A percentile compares a stretch with the other conserved stretches of the same genome.
Conservation (phyloP, 2,888 invertebrate genomes). For the Pterostichus niger region DNA sequence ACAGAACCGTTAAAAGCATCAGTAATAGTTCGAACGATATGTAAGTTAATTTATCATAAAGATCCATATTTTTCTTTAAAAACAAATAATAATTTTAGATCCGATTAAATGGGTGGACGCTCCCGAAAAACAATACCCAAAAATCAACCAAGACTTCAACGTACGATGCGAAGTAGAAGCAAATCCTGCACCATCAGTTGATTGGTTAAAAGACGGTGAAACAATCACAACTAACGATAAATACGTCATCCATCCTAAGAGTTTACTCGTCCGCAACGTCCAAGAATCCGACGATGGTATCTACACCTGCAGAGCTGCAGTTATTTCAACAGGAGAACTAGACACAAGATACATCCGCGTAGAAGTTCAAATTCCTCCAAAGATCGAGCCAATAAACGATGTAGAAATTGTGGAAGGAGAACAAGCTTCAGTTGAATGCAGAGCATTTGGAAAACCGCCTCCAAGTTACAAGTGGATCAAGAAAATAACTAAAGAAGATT, state of each 20-base stretch:
- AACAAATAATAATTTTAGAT: conserved; percentile 79
- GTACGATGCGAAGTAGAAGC: conserved; percentile 92
- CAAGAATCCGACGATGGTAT: conserved; percentile 91
- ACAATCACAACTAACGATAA: conserved; percentile 84
- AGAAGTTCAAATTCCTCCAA: conserved; percentile 87
- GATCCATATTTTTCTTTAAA: neutral
- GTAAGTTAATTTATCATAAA: conserved; percentile 77
- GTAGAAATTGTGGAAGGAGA: conserved; percentile 90
- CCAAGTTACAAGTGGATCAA: conserved; percentile 93
- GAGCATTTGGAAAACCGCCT: conserved; percentile 90
- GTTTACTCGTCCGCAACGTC: conserved; percentile 87
- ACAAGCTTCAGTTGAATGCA: conserved; percentile 86
- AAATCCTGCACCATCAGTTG: conserved; percentile 90
- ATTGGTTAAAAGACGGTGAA: conserved; percentile 90
- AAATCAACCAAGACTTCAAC: conserved; percentile 86
- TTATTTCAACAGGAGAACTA: conserved; percentile 89
- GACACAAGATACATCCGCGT: conserved; percentile 88
- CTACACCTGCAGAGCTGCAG: conserved; percentile 93
- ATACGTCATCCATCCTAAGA: conserved; percentile 87
- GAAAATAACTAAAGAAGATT: conserved; percentile 84
- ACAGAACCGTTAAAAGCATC: conserved; percentile 83
- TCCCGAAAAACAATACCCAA: conserved; percentile 90
- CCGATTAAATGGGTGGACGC: conserved; percentile 93
- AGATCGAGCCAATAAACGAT: conserved; percentile 82
- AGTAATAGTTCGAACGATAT: conserved; percentile 86